phyloP scores from a whole-genome alignment of 64 coral and sea anemone species.

The Pachyseris speciosa region DNA sequence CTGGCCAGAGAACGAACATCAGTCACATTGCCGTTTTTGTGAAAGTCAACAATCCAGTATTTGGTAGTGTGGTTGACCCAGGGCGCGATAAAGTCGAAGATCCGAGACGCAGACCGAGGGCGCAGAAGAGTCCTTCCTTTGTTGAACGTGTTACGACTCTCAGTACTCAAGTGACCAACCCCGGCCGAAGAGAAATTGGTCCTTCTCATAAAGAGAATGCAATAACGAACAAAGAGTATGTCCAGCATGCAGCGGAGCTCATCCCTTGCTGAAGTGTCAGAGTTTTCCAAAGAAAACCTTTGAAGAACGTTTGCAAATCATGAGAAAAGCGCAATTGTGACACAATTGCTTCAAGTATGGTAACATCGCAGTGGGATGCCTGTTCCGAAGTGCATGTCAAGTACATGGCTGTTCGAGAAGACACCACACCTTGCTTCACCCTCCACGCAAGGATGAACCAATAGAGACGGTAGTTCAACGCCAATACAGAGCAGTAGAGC shows the following conservation, averaged over 20 bases:
- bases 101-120: background rate
- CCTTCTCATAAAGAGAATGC: background rate
- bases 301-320: constrained; percentile 19
- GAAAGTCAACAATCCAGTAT: constrained; percentile 43
- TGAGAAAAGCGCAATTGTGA: constrained; percentile 16
- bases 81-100: background rate
- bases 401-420: background rate
- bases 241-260: background rate
- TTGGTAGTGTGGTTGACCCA: constrained; percentile 5
- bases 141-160: background rate
- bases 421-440: constrained; percentile 56
- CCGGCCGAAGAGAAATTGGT: background rate
- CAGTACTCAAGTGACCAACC: background rate
- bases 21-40: constrained; percentile 46
- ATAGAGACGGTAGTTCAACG: too few relatives aligned
- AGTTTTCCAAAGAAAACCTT: background rate
- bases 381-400: background rate
- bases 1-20: constrained; percentile 26
- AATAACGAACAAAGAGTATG: background rate
- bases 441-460: too few relatives aligned
- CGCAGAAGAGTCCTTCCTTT: background rate
- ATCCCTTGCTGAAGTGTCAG: background rate
- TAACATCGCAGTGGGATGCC: background rate
- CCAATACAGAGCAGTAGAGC: too few relatives aligned
- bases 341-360: constrained; percentile 47